These are phyloP conservation scores for Castor canadensis DNA, from an alignment of 2,113 vertebrate species.

Conservation along the genomic window DNA sequence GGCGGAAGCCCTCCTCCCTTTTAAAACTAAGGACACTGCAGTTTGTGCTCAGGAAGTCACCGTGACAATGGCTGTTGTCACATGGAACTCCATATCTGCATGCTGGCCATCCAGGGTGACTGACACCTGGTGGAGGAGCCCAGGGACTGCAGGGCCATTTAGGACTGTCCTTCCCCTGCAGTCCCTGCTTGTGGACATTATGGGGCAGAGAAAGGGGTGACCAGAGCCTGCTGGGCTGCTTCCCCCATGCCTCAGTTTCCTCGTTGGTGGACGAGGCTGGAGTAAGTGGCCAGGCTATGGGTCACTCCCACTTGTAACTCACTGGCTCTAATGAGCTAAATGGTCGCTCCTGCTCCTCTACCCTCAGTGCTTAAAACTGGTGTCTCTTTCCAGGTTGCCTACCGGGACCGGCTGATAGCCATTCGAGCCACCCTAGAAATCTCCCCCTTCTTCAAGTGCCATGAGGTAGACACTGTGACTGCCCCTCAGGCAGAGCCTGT, in stretches of 20 bases:
- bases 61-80: neutral
- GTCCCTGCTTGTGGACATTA: too few relatives aligned
- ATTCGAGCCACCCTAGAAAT: slow-evolving; percentile 90
- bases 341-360: fast-evolving
- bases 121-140: neutral
- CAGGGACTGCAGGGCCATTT: neutral
- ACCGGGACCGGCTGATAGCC: slow-evolving; percentile 91
- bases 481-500: neutral
- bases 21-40: neutral
- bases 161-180: too few relatives aligned
- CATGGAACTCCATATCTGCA: neutral
- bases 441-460: slow-evolving; percentile 95
- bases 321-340: neutral
- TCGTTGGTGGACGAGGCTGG: neutral
- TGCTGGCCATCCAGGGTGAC: neutral
- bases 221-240: fast-evolving
- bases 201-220: fast-evolving
- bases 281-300: fast-evolving
- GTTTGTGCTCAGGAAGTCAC: neutral
- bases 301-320: neutral
- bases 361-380: neutral
- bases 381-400: slow-evolving; percentile 86
- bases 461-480: slow-evolving; percentile 89
- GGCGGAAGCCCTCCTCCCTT: neutral
- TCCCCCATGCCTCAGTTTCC: neutral